Evolutionary conservation across 2,113 vertebrate genomes (phyloP), one percentile per base, ranked within the genome.

Genomic region (Zosterops pallidus): DNA sequence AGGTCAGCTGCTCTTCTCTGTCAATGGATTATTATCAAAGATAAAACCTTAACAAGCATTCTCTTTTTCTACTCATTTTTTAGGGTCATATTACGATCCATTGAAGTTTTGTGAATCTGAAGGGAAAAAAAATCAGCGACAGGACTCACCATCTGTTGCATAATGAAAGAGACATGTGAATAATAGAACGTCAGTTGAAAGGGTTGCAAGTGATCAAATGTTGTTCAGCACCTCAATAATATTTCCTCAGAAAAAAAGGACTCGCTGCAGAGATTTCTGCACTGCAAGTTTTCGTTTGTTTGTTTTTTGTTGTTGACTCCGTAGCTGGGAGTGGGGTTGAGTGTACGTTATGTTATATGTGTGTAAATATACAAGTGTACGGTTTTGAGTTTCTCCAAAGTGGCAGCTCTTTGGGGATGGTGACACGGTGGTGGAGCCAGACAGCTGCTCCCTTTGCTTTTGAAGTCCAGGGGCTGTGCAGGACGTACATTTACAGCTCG

Each of bases 171-270:
- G 94, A 94, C 89, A 90, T 90, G 83, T 93, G 96, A 89, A 95
- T 89, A 97, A 97, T 84, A 86, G 77, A 86, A 95, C 39, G 78
- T 86, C 92, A 95, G 71, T 94, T 83, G 85, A 95, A 97, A 95
- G 92, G 77, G 65, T 94, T 85, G 92, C 69, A 95, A 95, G 89
- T 84, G 94, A 96, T 90, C 86, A 94, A 91, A 67, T 59, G 95
- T 97, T 96, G 96, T 94, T 96, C 92, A 91, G 92, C 95, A 96
- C 95, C 96, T 97, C 96, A 97, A 97, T 96, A 96, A 94, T 96
- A 96, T 97, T 96, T 96, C 96, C 93, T 94, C 33, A 23, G 92
- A 95, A 89, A 89, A 68, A 68, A 97, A 95, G 94, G 85, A 41
- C 83, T 93, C 33, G 72, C 90, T 96, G 83, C 75, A 95, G 79